phyloP scores from a whole-genome alignment of 2,113 vertebrate genomes.

The Triplophysa tibetana region DNA sequence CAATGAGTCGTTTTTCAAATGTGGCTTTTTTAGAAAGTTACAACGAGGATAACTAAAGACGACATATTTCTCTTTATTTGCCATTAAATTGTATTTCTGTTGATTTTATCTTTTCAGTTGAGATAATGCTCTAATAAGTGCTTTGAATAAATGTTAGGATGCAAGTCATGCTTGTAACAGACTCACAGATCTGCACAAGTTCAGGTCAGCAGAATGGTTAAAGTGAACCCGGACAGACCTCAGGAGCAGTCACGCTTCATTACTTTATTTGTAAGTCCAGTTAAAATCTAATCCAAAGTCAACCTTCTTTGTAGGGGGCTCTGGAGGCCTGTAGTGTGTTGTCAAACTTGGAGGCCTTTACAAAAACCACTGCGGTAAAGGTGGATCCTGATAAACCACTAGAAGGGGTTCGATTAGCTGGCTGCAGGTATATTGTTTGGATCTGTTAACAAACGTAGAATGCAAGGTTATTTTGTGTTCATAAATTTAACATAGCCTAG shows the following conservation, averaged over 20 bases:
- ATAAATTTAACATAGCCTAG: too few species aligned
- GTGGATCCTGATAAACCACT: slow-evolving; percentile 96
- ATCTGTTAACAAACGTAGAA: too few species aligned
- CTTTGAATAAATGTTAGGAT: slow-evolving; percentile 70
- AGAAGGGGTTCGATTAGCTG: slow-evolving; percentile 84
- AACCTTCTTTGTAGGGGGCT: slow-evolving; percentile 76
- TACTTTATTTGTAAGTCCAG: slow-evolving; percentile 81
- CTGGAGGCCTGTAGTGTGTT: slow-evolving; percentile 74
- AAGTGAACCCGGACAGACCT: slow-evolving; percentile 88
- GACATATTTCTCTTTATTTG: too few species aligned
- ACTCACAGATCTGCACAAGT: slow-evolving; percentile 74
- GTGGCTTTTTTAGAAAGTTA: too few species aligned
- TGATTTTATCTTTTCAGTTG: neutral
- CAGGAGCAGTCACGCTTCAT: slow-evolving; percentile 84
- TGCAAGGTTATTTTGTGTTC: too few species aligned
- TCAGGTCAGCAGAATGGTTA: slow-evolving; percentile 80
- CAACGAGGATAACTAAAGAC: too few species aligned
- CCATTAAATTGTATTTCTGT: neutral
- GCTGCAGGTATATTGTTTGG: slow-evolving; percentile 81
- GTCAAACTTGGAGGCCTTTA: slow-evolving; percentile 76
- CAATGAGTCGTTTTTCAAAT: too few species aligned
- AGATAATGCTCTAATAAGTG: neutral
- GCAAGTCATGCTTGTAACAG: slow-evolving; percentile 72
- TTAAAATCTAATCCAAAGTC: slow-evolving; percentile 19
- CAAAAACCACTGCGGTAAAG: slow-evolving; percentile 79